These are phyloP conservation scores for Chrosomus eos DNA, from an alignment of 2,797 vertebrate species.

Conservation along the genomic window DNA sequence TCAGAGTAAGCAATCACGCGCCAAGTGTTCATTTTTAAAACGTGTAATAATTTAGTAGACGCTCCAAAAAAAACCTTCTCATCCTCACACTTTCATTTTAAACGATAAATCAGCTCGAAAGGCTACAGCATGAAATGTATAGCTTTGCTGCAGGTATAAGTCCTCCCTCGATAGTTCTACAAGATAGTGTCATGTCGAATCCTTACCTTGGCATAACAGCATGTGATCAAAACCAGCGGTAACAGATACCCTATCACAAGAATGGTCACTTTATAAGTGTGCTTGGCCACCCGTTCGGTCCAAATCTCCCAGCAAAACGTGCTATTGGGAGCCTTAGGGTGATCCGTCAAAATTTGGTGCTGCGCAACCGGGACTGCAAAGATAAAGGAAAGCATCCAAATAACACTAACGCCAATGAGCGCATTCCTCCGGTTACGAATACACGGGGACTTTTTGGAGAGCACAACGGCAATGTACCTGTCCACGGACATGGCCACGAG, in stretches of 20 bases:
- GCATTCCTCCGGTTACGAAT: constrained; percentile 80
- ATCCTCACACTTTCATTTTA: not conserved
- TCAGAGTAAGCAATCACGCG: not conserved
- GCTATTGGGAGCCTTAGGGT: constrained; percentile 80
- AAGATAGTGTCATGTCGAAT: not conserved
- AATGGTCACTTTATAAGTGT: constrained; percentile 78
- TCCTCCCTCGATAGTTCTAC: not conserved
- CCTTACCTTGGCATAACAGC: constrained; percentile 85
- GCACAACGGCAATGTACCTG: constrained; percentile 86
- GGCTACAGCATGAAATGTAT: not conserved
- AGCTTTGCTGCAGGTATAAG: not conserved
- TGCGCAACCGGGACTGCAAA: constrained; percentile 82
- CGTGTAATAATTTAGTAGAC: not conserved
- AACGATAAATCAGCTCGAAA: not conserved
- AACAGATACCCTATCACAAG: constrained; percentile 84
- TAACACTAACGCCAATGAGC: constrained; percentile 71
- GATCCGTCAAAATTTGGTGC: constrained; percentile 77
- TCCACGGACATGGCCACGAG: constrained; percentile 87
- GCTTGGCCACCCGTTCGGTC: constrained; percentile 68
- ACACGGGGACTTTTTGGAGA: constrained; percentile 71
- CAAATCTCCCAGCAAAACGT: constrained; percentile 89
- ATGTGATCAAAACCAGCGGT: constrained; percentile 85
- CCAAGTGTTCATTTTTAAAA: not conserved
- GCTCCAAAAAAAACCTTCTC: not conserved
- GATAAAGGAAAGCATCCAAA: constrained; percentile 81